Base-by-base conservation (phyloP, 2,797 vertebrate genomes). In the Sarcophilus harrisii region DNA sequence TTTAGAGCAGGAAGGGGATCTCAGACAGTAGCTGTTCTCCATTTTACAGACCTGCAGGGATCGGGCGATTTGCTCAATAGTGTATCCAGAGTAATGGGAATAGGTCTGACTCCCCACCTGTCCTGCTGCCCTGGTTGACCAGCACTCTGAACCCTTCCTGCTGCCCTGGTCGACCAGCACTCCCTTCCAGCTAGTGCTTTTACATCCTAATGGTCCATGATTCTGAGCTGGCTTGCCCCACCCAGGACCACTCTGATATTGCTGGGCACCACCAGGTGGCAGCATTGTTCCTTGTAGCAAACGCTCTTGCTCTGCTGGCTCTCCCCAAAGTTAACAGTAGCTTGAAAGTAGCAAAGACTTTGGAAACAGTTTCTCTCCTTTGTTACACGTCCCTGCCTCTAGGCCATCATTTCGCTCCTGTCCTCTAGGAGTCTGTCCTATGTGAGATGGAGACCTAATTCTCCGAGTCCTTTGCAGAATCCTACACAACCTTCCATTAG, bases 261-360 rank as follows among this genome's bases (percentile, higher is more conserved):
- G 54, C 58, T 5, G 29, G 21, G 3, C 45, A 10, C 92, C 95
- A 28, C 94, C 91, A 94, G 95, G 90, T 90, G 97, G 73, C 95
- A 97, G 94, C 45, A 60, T 38, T n/a, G 73, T 38, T 95, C 94
- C 93, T 30, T 1, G 29, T 89, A 93, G n/a, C 81, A 54, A 52
- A 94, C 54, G 45, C 24, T 81, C 12, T 8, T 0, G 52, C n/a
- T 55, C n/a, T n/a, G 4, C n/a, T 2, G 38, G 38, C 18, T 38
- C 9, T 81, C 3, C 73, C 21, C 14, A 45, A 87, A 24, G 24
- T 0, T 45, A 81, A 81, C 27, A 24, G 9, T 49, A 12, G 10
- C 8, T 38, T 45, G 21, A 81, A 38, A 81, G n/a, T 0, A 49
- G 38, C 18, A 10, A 81, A 81, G n/a, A 38, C 21, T 24, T 45